Evolutionary conservation across 2,888 invertebrate genomes (phyloP).

Genomic region (Schrankia costaestrigalis): DNA sequence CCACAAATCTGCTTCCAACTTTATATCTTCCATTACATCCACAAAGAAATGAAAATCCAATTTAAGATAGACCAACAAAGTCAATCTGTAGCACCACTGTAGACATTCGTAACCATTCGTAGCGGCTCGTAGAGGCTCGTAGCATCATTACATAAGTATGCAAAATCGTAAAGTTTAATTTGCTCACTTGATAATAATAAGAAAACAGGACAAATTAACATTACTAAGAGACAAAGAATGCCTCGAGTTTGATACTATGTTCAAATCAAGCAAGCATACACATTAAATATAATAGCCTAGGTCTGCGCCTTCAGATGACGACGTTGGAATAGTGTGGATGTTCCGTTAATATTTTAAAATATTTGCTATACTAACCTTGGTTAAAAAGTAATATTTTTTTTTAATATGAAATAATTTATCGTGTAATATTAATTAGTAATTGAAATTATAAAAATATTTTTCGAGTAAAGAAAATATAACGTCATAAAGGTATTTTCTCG

Average conservation of each 20-base stretch:
- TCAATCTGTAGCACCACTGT: constrained; percentile 22
- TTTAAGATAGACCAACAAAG: not conserved
- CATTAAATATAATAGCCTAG: constrained; percentile 76
- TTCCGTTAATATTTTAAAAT: not conserved
- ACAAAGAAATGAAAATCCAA: not conserved
- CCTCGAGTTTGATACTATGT: constrained; percentile 77
- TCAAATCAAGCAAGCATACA: constrained; percentile 76
- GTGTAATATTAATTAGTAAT: too few relatives aligned
- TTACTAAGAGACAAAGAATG: constrained; percentile 75
- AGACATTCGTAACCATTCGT: constrained; percentile 30
- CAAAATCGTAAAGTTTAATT: constrained; percentile 65
- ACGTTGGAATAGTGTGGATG: constrained; percentile 40
- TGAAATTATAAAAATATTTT: too few relatives aligned
- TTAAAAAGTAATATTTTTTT: too few relatives aligned
- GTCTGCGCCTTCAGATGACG: constrained; percentile 62
- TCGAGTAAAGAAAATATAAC: too few relatives aligned
- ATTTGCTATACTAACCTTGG: too few relatives aligned
- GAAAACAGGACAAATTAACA: constrained; percentile 75
- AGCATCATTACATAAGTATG: constrained; percentile 45
- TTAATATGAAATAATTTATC: too few relatives aligned
- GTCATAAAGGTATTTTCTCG: too few relatives aligned
- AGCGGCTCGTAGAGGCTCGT: constrained; percentile 40
- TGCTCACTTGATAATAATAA: constrained; percentile 60
- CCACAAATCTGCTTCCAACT: too few relatives aligned
- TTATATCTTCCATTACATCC: not conserved